Conservation (phyloP, 1,140 invertebrate species). For the Tribolium castaneum region DNA sequence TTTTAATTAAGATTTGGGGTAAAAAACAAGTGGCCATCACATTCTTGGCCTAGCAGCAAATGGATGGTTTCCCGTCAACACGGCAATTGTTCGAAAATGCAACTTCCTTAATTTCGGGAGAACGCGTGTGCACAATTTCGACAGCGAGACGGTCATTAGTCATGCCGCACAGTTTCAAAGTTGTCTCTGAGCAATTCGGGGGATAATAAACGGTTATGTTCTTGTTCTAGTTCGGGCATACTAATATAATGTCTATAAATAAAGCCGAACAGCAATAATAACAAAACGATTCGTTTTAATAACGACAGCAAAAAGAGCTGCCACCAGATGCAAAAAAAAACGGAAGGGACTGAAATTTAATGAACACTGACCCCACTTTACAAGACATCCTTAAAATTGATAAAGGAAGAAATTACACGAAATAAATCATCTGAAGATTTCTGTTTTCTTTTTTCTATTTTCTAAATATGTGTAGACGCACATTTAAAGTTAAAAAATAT, state of each 20-base stretch:
- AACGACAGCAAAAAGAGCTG: not conserved
- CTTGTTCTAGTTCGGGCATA: conserved; percentile 17
- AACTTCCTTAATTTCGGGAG: conserved; percentile 4
- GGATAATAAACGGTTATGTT: conserved; percentile 28
- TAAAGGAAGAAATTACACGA: too few relatives aligned
- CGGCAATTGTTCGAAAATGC: conserved; percentile 16
- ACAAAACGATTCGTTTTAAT: not conserved
- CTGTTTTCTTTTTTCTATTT: too few relatives aligned
- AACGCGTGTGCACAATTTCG: conserved; percentile 14
- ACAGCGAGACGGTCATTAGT: conserved; percentile 15
- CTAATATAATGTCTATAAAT: conserved; percentile 22
- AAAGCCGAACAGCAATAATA: not conserved
- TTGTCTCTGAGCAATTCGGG: conserved; percentile 12
- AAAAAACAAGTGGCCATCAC: not conserved
- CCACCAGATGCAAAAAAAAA: not conserved
- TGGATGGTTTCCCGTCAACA: not conserved
- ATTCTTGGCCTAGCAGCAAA: not conserved
- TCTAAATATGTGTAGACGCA: too few relatives aligned
- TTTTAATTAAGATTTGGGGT: not conserved
- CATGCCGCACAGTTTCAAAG: conserved; percentile 5
- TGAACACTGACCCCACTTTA: too few relatives aligned
- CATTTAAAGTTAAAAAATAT: too few relatives aligned
- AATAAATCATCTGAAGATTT: too few relatives aligned
- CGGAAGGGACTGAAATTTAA: too few relatives aligned
- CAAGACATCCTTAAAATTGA: too few relatives aligned